Evolutionary conservation across 2,888 invertebrate genomes (phyloP).

Genomic region (Ischnus inquisitorius): DNA sequence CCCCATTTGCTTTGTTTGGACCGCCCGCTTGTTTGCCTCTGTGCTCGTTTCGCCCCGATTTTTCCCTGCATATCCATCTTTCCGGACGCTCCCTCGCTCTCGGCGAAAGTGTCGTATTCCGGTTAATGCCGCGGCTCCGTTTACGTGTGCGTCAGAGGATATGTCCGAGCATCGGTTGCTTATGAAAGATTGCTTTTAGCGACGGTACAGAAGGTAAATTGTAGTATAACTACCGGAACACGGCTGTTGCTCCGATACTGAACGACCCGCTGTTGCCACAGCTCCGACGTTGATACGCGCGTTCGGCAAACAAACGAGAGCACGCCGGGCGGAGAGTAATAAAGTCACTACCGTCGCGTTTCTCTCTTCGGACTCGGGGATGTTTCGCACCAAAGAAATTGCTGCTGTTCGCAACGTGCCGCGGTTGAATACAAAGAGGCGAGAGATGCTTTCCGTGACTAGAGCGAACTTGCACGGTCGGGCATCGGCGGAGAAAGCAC

Average conservation of each 20-base stretch:
- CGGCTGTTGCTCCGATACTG: slow-evolving; percentile 37
- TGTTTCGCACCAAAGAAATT: slow-evolving; percentile 67
- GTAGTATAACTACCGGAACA: slow-evolving; percentile 22
- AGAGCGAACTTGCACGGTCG: slow-evolving; percentile 12
- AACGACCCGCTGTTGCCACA: slow-evolving; percentile 44
- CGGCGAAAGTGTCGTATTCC: no score
- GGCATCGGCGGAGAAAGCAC: slow-evolving; percentile 7
- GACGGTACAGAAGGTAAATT: slow-evolving; percentile 16
- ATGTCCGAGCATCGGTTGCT: no score
- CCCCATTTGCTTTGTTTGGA: no score
- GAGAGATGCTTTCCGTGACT: neutral
- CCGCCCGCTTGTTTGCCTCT: no score
- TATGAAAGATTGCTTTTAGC: slow-evolving; percentile 4
- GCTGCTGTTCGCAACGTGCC: slow-evolving; percentile 46
- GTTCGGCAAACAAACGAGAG: slow-evolving; percentile 57
- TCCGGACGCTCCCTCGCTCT: no score
- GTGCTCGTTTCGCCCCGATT: no score
- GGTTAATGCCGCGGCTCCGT: no score
- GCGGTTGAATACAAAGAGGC: slow-evolving; percentile 67
- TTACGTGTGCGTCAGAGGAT: no score
- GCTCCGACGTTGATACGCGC: slow-evolving; percentile 21
- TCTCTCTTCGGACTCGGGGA: slow-evolving; percentile 24
- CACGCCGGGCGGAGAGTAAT: slow-evolving; percentile 46
- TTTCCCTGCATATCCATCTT: no score
- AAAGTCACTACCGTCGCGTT: slow-evolving; percentile 30